Base-by-base conservation (phyloP, 2,888 invertebrate genomes). In the Drosophila recens region DNA sequence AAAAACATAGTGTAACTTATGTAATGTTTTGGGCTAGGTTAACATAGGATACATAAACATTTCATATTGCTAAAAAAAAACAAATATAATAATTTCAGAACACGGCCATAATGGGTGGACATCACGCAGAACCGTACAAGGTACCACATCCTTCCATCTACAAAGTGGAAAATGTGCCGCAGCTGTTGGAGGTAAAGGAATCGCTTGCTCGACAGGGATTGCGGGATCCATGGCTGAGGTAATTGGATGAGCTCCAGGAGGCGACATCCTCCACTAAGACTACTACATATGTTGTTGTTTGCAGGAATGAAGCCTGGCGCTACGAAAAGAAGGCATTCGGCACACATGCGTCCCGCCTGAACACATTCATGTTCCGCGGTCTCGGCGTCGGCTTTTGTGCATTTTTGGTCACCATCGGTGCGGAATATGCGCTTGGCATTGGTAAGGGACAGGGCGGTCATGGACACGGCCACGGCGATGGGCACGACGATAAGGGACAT, bases 201-300 rank as follows among this genome's bases (percentile, higher is more conserved):
- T 94, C 94, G 0, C 93, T 98, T 15, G 95, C 95, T 0, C 93
- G 94, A 42, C 94, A 95, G 87, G 97, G 97, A 4, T 92, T 98
- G 1, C 95, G 94, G 71, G 97, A 98, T 92, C 98, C 98, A 0
- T 98, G 98, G 98, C 93, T 97, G 56, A 95, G 97, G 96, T 96
- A 89, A 79, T 68, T 13, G 0, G 0, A n/a, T 40, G 0, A 9
- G 27, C 20, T 0, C 11, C 38, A 9, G 10, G 4, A 3, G 5
- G 3, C 5, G 2, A 0, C 13, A 9, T 23, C 11, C 10, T n/a
- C 13, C 15, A 34, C 1, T 3, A 0, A 2, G 38, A 10, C n/a
- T 9, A 43, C 0, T 23, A 6, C 11, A 5, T 38, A 10, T 40
- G n/a, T 8, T 40, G n/a, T 8, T 34, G 9, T 23, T 51, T 49